Evolutionary conservation across 2,113 vertebrate species (phyloP), one percentile per base, ranked within the genome.

Genomic region (Halichoeres trimaculatus): DNA sequence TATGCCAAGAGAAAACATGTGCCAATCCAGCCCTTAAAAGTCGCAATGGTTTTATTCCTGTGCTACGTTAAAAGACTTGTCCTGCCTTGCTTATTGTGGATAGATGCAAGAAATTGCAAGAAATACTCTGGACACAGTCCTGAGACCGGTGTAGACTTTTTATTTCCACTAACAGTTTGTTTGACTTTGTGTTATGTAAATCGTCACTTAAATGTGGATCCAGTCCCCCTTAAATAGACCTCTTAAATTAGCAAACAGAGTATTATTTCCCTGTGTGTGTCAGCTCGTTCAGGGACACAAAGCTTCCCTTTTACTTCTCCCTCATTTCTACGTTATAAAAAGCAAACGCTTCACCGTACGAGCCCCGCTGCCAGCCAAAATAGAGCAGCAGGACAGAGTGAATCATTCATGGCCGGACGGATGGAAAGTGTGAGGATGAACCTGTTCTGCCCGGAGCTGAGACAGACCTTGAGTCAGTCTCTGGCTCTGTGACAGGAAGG

Each of bases 351-450:
- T 69, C 43, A 1, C 64, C 64, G 55, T 58, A 38, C 40, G 16
- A 34, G 14, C 48, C 63, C 34, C 38, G 76, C 7, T 48, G 55
- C 61, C 75, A 60, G 45, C 70, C 57, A 60, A 74, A 77, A 65
- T 30, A 77, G 70, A 74, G 41, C 75, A 71, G 57, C 41, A 41
- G 76, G 69, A 51, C 67, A 60, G 76, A 12, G 48, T 90, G 90
- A 92, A 80, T 90, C 90, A 91, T 86, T 87, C 79, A 79, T 87
- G 80, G 85, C 58, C 61, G 74, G 78, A 74, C 67, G 58, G 54
- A 83, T 64, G 90, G 90, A 93, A 90, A 93, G 68, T 72, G 74
- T 88, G 87, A 89, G 67, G 80, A 62, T 50, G 81, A 78, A 82
- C 63, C 73, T 48, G 62, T 58, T 80, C 47, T 5, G 47, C 77